phyloP scores from a whole-genome alignment of 2,888 invertebrate species.

The Parnassius mnemosyne region DNA sequence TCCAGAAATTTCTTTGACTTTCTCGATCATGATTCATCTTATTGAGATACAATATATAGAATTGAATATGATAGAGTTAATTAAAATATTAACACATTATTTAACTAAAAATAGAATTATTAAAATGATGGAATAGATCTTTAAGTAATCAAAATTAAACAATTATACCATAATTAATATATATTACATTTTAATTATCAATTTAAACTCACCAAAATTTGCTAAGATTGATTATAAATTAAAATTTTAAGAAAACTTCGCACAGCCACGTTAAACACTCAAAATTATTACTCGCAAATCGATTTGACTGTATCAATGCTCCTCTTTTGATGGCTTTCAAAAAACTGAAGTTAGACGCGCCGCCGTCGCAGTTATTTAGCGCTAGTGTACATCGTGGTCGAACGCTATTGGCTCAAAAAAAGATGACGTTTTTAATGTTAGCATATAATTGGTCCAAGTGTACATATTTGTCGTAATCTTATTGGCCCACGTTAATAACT shows the following conservation, averaged over 20 bases:
- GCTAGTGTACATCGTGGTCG: constrained; percentile 82
- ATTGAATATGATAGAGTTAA: too few relatives aligned
- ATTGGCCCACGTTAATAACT: constrained; percentile 86
- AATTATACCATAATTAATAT: too few relatives aligned
- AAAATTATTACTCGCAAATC: constrained; percentile 43
- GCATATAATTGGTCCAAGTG: constrained; percentile 65
- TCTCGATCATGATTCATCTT: background rate
- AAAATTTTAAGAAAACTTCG: constrained; percentile 34
- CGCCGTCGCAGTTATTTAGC: constrained; percentile 76
- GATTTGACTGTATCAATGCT: constrained; percentile 36
- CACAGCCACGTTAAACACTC: constrained; percentile 60
- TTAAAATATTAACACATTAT: too few relatives aligned
- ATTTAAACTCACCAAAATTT: constrained; percentile 38
- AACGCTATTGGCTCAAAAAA: constrained; percentile 70
- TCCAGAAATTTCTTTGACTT: constrained; percentile 61
- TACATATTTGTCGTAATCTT: constrained; percentile 77
- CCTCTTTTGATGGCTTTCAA: constrained; percentile 63
- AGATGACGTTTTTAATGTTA: constrained; percentile 65
- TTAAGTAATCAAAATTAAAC: too few relatives aligned
- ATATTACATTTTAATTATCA: too few relatives aligned
- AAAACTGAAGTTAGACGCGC: constrained; percentile 72
- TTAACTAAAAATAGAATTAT: too few relatives aligned
- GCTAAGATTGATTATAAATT: constrained; percentile 30
- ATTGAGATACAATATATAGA: background rate
- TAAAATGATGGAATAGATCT: too few relatives aligned